Evolutionary conservation across 2,797 vertebrate genomes (phyloP), one percentile per base, ranked within the genome.

Genomic region (Chelonia mydas): DNA sequence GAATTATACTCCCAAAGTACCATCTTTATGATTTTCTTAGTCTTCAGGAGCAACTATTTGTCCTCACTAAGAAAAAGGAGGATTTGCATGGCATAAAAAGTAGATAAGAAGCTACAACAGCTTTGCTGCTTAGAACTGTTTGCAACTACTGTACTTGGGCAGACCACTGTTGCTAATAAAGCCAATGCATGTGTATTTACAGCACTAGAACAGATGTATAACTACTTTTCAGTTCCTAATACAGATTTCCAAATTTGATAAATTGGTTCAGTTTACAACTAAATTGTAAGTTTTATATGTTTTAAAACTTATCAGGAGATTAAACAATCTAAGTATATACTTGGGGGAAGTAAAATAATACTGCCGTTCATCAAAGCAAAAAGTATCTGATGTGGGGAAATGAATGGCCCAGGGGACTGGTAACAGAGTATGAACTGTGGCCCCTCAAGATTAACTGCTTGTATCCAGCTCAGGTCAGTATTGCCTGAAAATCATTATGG

Each of bases 281-380:
- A 5, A 92, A 72, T 65, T 65, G 41, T 41, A 74, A 53, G 82
- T 16, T 83, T 84, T 33, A 55, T 53, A 3, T n/a, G 47, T n/a
- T 10, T 50, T 13, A 10, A 59, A n/a, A 28, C 23, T 5, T 59
- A 78, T 72, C 41, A 65, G 5, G n/a, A 65, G 31, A 84, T 57
- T n/a, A 81, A 94, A 84, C 68, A 72, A 72, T 79, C 77, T 85
- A 27, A 61, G 23, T 79, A 50, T 10, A 11, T 47, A 27, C 41
- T 11, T 47, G 27, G 16, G 41, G 13, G 80, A 3, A 21, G n/a
- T 23, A 80, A 83, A 89, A 86, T 53, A 53, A 47, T 2, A 23
- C 27, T 0, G 0, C 25, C 33, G 21, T 51, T 17, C 54, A 47
- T 72, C 53, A 0, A 0, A 31, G 33, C 16, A 9, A 74, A 83